phyloP scores from a whole-genome alignment of 2,113 vertebrate species.

The Balaeniceps rex region DNA sequence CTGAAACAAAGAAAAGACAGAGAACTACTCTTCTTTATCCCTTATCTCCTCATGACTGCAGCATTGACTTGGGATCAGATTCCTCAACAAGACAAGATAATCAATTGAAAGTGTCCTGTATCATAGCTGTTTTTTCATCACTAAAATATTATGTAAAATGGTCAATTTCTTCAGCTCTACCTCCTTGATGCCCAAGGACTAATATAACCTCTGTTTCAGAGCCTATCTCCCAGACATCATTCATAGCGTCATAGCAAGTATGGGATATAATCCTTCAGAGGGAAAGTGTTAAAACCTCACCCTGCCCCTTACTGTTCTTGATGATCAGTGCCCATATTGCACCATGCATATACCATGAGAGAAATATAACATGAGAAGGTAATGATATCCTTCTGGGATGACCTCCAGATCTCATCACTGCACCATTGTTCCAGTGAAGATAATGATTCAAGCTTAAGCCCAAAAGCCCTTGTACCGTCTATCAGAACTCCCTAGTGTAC shows the following conservation, averaged over 20 bases:
- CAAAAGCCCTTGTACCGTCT: not conserved
- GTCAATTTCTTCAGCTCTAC: not conserved
- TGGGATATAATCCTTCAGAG: not conserved
- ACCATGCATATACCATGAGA: not conserved
- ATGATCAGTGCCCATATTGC: not conserved
- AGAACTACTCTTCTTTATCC: not conserved
- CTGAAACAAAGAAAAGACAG: not conserved
- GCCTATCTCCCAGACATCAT: not conserved
- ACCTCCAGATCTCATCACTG: not conserved
- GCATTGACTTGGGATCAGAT: not conserved
- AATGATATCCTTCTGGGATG: not conserved
- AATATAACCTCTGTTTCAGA: not conserved
- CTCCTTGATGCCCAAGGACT: not conserved
- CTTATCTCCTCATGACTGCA: not conserved
- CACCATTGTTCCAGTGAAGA: not conserved
- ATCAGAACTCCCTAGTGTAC: not conserved
- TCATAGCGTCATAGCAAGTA: not conserved
- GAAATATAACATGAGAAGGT: not conserved
- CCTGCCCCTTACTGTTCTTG: not conserved
- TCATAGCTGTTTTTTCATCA: not conserved
- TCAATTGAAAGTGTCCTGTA: not conserved
- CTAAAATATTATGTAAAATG: not conserved
- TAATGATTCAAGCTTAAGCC: not conserved
- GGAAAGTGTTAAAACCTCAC: not conserved
- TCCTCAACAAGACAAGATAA: not conserved